phyloP scores from a whole-genome alignment of 2,888 invertebrate species.

The Eupithecia abbreviata region DNA sequence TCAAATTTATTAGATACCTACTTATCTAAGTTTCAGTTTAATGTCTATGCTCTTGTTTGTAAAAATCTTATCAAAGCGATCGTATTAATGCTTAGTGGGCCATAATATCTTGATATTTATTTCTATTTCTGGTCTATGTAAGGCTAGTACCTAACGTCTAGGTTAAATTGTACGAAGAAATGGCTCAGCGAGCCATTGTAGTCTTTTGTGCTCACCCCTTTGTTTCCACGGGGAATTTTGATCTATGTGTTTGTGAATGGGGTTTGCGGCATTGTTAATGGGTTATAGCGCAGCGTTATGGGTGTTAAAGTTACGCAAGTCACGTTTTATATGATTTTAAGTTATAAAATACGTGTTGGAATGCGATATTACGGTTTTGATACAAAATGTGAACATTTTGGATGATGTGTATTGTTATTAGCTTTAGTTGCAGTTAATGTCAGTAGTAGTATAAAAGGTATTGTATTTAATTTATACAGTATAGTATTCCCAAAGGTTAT shows the following conservation, averaged over 20 bases:
- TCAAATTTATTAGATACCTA: no score
- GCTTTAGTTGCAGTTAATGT: not conserved
- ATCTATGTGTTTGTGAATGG: conserved; percentile 31
- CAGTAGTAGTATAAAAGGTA: not conserved
- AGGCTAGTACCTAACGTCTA: not conserved
- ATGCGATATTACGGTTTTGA: not conserved
- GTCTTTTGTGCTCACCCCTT: conserved; percentile 2
- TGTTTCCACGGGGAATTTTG: conserved; percentile 25
- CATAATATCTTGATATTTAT: not conserved
- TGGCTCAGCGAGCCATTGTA: not conserved
- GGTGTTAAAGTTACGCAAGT: conserved; percentile 14
- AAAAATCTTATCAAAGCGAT: not conserved
- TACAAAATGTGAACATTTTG: not conserved
- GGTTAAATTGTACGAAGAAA: not conserved
- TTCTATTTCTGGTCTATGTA: not conserved
- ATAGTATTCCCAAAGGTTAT: not conserved
- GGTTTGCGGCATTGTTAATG: conserved; percentile 31
- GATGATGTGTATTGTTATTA: not conserved
- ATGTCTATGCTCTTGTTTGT: not conserved
- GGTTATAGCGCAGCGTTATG: conserved; percentile 19
- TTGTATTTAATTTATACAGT: not conserved
- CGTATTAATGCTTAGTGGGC: not conserved
- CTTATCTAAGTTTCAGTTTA: not conserved
- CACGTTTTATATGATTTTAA: conserved; percentile 26
- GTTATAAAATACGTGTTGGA: conserved; percentile 4